These are phyloP conservation scores for Anguilla rostrata DNA, from an alignment of 2,113 vertebrate genomes.

Conservation along the genomic window DNA sequence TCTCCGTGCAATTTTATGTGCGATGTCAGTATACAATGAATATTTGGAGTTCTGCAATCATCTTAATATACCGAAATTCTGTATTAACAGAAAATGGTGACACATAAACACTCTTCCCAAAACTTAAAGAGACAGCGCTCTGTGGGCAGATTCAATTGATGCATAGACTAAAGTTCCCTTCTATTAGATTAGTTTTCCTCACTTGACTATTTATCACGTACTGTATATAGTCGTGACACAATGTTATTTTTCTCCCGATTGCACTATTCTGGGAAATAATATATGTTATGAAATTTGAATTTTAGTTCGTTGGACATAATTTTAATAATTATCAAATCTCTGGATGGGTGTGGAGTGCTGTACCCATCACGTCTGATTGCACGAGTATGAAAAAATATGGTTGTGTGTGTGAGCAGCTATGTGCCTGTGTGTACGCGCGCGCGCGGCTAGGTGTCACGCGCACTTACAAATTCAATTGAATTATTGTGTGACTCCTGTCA, in stretches of 20 bases:
- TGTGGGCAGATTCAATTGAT: too few relatives aligned
- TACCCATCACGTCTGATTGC: neutral
- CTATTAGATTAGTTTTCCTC: too few relatives aligned
- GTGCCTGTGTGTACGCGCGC: neutral
- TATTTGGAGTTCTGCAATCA: neutral
- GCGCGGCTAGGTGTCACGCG: slow-evolving; percentile 21
- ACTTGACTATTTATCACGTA: too few relatives aligned
- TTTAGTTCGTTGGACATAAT: neutral
- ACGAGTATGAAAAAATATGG: slow-evolving; percentile 2
- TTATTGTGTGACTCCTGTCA: slow-evolving; percentile 10
- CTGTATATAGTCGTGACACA: neutral
- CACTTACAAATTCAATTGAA: slow-evolving; percentile 19
- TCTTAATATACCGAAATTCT: neutral
- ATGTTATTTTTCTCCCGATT: neutral
- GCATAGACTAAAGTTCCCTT: too few relatives aligned
- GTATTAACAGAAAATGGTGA: neutral
- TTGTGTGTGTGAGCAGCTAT: neutral
- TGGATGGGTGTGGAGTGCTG: neutral
- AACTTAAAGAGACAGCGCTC: too few relatives aligned
- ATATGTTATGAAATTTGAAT: neutral
- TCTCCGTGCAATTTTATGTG: neutral
- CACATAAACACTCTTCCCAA: neutral
- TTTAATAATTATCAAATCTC: neutral
- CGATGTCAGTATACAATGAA: neutral
- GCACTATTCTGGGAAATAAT: neutral